Evolutionary conservation across 1,140 invertebrate species (phyloP), one percentile per base, ranked within the genome.

Genomic region (Micrasema longulum): DNA sequence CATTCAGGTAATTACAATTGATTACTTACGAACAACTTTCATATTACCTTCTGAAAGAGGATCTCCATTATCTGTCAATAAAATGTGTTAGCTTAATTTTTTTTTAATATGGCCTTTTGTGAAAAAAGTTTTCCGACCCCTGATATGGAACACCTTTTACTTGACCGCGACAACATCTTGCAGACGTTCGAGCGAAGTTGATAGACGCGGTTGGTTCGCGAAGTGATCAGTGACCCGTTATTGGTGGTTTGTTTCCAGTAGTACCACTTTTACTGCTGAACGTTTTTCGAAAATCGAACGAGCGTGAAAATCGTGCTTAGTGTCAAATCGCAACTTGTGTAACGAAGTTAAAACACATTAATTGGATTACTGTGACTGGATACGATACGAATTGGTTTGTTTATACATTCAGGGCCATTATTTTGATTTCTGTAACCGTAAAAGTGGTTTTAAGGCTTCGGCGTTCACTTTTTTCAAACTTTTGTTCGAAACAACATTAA

Each of bases 151-250:
- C 55, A 62, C 55, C 68, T 63, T 70, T 70, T 70, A 70, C 68
- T 53, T 63, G 68, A 50, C 47, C 68, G 55, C 47, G 68, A 38
- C 68, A 63, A 60, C 68, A 63, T 70, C 68, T 70, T 70, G 68
- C 68, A 70, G 68, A 70, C 68, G 68, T 23, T 70, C 68, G 57
- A 62, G 43, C 41, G 55, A 41, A 63, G 41, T 70, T 70, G 68
- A 70, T 70, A 70, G 55, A 70, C 68, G 45, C 68, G 68, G 68
- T 70, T 57, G 68, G 55, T 48, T 55, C 48, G 38, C 65, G 63
- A 52, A 66, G 47, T 52, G 63, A 18, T 52, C 35, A 7, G 63
- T 63, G 60, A 45, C 43, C 47, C 50, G 47, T 53, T 53, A 52
- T 35, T 41, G 16, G 14, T 63, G 57, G 45, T 36, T 52, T 14